Conservation (phyloP, 2,113 vertebrate genomes). For the Rhynchopsitta pachyrhyncha region DNA sequence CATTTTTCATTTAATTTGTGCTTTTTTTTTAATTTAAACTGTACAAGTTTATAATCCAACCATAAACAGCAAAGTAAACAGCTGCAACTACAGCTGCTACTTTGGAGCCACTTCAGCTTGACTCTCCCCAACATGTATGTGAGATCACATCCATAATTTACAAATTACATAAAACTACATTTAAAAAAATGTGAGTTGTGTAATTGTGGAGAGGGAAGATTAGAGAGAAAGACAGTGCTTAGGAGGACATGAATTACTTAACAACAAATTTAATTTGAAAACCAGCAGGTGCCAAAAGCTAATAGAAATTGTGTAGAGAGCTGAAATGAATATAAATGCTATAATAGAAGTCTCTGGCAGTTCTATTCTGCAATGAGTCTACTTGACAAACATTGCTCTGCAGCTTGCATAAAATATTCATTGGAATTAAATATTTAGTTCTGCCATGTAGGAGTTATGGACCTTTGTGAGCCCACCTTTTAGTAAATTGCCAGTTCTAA, state of each 20-base stretch:
- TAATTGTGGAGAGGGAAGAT: neutral
- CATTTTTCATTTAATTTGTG: neutral
- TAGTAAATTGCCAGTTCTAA: neutral
- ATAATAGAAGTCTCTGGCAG: neutral
- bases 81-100: neutral
- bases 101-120: neutral
- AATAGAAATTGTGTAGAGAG: neutral
- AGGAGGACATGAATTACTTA: neutral
- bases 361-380: neutral
- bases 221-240: neutral
- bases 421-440: neutral
- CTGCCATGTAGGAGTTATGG: neutral
- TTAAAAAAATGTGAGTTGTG: neutral
- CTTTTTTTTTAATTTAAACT: neutral
- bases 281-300: neutral
- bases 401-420: neutral
- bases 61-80: neutral
- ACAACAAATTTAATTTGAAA: neutral
- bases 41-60: neutral
- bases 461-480: neutral
- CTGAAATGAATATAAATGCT: neutral
- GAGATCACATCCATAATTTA: neutral
- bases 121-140: neutral
- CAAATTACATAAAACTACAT: neutral
- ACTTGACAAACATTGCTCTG: neutral